Base-by-base conservation (phyloP, 2,113 vertebrate genomes). In the Elephas maximus region DNA sequence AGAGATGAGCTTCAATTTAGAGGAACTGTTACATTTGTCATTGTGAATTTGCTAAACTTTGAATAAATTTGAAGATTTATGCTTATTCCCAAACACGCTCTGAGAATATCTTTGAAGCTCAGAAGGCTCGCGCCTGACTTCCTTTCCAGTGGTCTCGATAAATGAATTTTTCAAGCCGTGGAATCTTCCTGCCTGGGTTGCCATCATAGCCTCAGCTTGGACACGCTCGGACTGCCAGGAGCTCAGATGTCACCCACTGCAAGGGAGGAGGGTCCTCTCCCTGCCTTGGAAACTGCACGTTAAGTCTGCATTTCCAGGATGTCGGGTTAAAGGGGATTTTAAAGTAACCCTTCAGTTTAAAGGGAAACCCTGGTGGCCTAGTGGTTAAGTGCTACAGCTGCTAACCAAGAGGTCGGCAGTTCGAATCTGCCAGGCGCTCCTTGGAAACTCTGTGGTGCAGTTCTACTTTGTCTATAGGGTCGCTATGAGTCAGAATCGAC, bases 1-100 rank as follows among this genome's bases (percentile, higher is more conserved):
- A 97, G 97, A 97, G 90, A 98, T 98, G 97, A 98, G 98, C 98
- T 98, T 98, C 94, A 95, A 96, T 97, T 98, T 98, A 97, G 95
- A 96, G 87, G 97, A 97, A 83, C 37, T 71, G 97, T 98, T 98
- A 97, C 97, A 96, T 98, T 97, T 97, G 96, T 97, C 98, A 97
- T 96, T 96, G 96, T 96, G 93, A 98, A 98, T 98, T 98, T 97
- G 96, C 98, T 96, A 96, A 98, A 97, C 87, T 96, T 97, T 93
- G 97, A 92, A 95, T 92, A 97, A 81, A 98, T 97, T 92, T 94
- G 96, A 97, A 97, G 92, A 97, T 97, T 94, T 96, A 95, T 95
- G 87, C 95, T 95, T 90, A 95, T 82, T 94, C 90, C 94, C 93
- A 88, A 96, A 69, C 53, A 93, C 93, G 93, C 77, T 80, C 85